Conservation (phyloP, 2,888 invertebrate species). For the Syritta pipiens region DNA sequence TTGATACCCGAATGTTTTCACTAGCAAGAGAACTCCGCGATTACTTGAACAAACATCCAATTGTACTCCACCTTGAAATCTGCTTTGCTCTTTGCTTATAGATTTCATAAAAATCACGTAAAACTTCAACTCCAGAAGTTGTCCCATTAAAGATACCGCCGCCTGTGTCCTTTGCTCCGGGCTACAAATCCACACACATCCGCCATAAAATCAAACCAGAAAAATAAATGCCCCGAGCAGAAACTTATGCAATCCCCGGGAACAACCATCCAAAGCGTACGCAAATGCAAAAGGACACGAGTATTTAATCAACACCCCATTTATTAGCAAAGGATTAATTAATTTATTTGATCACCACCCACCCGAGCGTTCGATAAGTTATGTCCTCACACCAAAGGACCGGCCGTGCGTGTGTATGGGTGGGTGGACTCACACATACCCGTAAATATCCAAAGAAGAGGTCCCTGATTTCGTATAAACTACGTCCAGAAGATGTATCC, state of each 20-base stretch:
- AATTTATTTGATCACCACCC: slow-evolving; percentile 79
- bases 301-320: slow-evolving; percentile 73
- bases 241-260: slow-evolving; percentile 9
- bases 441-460: slow-evolving; percentile 3
- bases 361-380: slow-evolving; percentile 70
- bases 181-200: no score
- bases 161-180: no score
- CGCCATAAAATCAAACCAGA: background rate
- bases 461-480: slow-evolving; percentile 54
- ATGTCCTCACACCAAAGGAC: slow-evolving; percentile 54
- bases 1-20: no score
- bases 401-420: background rate
- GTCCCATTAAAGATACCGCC: no score
- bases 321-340: slow-evolving; percentile 78
- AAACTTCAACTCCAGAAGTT: no score
- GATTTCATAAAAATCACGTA: no score
- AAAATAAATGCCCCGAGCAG: background rate
- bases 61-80: no score
- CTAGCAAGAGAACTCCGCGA: no score
- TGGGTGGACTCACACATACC: background rate
- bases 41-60: no score
- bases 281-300: slow-evolving; percentile 60
- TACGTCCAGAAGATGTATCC: slow-evolving; percentile 76
- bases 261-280: slow-evolving; percentile 40
- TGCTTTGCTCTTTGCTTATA: no score